Conservation (phyloP, 2,888 invertebrate species). For the Drosophila pseudotakahashii region DNA sequence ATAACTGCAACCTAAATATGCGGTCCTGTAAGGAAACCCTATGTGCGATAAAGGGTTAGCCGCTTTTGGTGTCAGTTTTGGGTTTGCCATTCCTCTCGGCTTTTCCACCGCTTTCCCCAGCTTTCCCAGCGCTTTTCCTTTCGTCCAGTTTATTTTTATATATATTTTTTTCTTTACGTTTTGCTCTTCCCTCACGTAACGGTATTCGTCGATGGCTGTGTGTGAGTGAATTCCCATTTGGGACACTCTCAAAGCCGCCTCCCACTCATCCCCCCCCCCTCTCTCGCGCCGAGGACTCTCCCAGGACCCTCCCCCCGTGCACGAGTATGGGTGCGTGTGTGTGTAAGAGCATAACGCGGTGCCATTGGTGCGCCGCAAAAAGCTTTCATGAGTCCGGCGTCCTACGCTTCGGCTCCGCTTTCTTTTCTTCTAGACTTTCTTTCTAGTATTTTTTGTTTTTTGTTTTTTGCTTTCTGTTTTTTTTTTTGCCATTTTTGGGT, state of each 20-base stretch:
- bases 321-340: constrained; percentile 49
- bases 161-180: too few species aligned
- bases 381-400: constrained; percentile 83
- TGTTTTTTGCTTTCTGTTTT: not conserved
- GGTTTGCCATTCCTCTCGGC: constrained; percentile 62
- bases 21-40: constrained; percentile 85
- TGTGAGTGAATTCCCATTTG: constrained; percentile 46
- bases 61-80: constrained; percentile 84
- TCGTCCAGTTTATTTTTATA: not conserved
- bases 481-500: constrained; percentile 23
- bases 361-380: constrained; percentile 85
- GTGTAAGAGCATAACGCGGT: constrained; percentile 84
- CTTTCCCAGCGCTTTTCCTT: constrained; percentile 13
- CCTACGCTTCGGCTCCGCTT: constrained; percentile 57
- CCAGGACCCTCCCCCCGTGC: constrained; percentile 40
- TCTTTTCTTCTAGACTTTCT: constrained; percentile 40
- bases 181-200: constrained; percentile 75
- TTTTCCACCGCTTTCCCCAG: constrained; percentile 30
- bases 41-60: constrained; percentile 85
- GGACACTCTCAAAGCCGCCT: constrained; percentile 42
- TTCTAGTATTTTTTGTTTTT: constrained; percentile 9
- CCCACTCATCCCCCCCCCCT: constrained; percentile 10
- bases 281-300: constrained; percentile 42
- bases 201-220: constrained; percentile 71
- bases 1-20: constrained; percentile 85